A percentile compares a stretch with the other conserved stretches of the same genome.
These are phyloP conservation scores for Mamestra configurata DNA, from an alignment of 1,140 invertebrate species.

Conservation along the genomic window DNA sequence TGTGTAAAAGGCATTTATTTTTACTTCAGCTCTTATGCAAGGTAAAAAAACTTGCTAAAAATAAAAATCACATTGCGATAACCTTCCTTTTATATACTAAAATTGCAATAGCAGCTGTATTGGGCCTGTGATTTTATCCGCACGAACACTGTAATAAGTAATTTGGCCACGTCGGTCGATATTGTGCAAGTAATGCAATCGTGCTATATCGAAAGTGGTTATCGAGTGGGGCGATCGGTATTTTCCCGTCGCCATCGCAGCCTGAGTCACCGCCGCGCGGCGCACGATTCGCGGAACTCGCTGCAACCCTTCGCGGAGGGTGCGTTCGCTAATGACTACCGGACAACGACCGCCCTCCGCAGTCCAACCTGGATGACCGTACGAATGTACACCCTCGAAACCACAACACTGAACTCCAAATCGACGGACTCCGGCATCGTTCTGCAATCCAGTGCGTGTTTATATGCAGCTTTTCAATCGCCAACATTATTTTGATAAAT, in stretches of 20 bases:
- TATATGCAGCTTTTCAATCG: constrained; percentile 87
- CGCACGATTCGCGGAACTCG: constrained; percentile 74
- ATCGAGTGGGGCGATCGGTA: constrained; percentile 75
- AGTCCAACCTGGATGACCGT: constrained; percentile 68
- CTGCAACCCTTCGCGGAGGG: constrained; percentile 75
- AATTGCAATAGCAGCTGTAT: constrained; percentile 40
- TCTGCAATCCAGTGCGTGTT: constrained; percentile 84
- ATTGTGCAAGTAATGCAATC: constrained; percentile 62
- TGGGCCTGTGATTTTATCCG: constrained; percentile 45
- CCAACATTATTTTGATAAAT: constrained; percentile 87
- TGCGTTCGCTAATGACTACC: constrained; percentile 80
- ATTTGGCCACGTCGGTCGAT: constrained; percentile 55
- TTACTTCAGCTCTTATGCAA: not conserved
- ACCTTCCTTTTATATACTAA: constrained; percentile 22
- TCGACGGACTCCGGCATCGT: constrained; percentile 66
- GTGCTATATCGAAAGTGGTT: constrained; percentile 67
- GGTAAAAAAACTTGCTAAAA: not conserved
- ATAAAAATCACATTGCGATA: not conserved
- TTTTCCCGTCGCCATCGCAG: constrained; percentile 71
- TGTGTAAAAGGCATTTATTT: not conserved
- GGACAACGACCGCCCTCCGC: constrained; percentile 74
- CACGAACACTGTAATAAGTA: constrained; percentile 53
- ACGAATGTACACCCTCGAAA: constrained; percentile 80
- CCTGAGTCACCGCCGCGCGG: constrained; percentile 76
- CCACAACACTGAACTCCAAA: constrained; percentile 79